Percentiles rank a stretch among this genome's conserved stretches.
phyloP scores from a whole-genome alignment of 1,140 invertebrate genomes.

The Acromyrmex echinatior region DNA sequence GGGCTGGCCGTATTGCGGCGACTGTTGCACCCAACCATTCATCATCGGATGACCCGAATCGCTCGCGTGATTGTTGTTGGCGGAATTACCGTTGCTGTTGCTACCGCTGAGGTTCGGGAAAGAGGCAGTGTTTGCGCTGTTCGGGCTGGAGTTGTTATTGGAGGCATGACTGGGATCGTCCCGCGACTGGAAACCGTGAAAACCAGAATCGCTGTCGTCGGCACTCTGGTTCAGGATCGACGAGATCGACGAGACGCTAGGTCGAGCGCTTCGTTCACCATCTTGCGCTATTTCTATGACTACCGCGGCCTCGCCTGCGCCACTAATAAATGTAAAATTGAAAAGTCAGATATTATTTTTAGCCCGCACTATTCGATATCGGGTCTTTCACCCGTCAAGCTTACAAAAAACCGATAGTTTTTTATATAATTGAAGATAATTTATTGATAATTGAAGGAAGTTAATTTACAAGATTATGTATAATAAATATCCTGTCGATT shows the following conservation, averaged over 20 bases:
- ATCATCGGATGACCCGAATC: slow-evolving; percentile 75
- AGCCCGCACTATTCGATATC: neutral
- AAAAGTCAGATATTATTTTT: neutral
- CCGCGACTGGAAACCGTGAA: slow-evolving; percentile 87
- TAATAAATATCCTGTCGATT: neutral
- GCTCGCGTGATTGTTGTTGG: slow-evolving; percentile 63
- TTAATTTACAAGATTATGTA: neutral
- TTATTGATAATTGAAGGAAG: neutral
- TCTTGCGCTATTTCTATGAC: slow-evolving; percentile 77
- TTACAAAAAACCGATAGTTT: neutral
- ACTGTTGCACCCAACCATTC: slow-evolving; percentile 83
- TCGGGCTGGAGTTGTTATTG: slow-evolving; percentile 83
- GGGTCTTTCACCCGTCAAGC: neutral
- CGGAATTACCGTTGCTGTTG: slow-evolving; percentile 79
- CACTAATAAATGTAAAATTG: slow-evolving; percentile 66
- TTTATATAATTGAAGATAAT: neutral
- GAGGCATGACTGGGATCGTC: slow-evolving; percentile 82
- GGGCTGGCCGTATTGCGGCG: slow-evolving; percentile 75
- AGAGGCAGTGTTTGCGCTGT: slow-evolving; percentile 82
- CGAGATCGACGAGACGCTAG: slow-evolving; percentile 85
- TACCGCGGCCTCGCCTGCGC: slow-evolving; percentile 73
- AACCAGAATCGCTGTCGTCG: slow-evolving; percentile 88
- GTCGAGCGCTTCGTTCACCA: slow-evolving; percentile 82
- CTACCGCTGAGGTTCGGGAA: slow-evolving; percentile 80
- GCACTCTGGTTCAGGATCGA: slow-evolving; percentile 87